A percentile compares a stretch with the other conserved stretches of the same genome.
Conservation (phyloP, 1,140 invertebrate genomes). For the Bombus pyrosoma region DNA sequence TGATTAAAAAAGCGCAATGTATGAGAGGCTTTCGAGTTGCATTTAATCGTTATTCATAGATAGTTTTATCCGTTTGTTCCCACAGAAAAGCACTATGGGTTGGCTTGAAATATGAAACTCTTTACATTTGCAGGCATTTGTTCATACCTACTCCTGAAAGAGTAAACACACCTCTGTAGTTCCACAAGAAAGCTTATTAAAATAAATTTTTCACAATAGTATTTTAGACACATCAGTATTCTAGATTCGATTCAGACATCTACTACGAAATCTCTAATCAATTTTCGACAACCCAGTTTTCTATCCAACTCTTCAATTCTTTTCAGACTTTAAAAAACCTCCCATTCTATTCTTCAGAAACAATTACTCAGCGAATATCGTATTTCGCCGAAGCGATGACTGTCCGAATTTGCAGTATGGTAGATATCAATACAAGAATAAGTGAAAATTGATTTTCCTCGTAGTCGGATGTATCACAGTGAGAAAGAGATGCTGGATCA, state of each 20-base stretch:
- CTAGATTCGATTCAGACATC: neutral
- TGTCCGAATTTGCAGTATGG: neutral
- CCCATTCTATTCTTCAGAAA: neutral
- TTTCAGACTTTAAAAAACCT: neutral
- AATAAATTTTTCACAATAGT: neutral
- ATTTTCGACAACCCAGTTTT: neutral
- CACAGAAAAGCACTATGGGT: neutral
- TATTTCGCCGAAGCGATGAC: neutral
- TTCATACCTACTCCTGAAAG: neutral
- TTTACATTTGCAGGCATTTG: neutral
- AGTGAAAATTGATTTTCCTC: constrained; percentile 59
- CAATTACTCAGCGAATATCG: constrained; percentile 1
- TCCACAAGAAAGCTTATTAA: neutral
- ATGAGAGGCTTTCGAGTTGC: neutral
- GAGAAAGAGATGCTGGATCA: constrained; percentile 29
- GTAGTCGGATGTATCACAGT: neutral
- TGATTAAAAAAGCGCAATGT: constrained; percentile 53
- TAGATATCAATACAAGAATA: constrained; percentile 26
- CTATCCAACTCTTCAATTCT: neutral
- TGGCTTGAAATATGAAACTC: neutral
- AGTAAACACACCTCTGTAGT: neutral
- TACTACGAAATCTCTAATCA: neutral
- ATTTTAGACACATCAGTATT: neutral
- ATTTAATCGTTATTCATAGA: constrained; percentile 24
- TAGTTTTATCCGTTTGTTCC: neutral